Base-by-base conservation (phyloP, 2,797 vertebrate genomes). In the Podargus strigoides region DNA sequence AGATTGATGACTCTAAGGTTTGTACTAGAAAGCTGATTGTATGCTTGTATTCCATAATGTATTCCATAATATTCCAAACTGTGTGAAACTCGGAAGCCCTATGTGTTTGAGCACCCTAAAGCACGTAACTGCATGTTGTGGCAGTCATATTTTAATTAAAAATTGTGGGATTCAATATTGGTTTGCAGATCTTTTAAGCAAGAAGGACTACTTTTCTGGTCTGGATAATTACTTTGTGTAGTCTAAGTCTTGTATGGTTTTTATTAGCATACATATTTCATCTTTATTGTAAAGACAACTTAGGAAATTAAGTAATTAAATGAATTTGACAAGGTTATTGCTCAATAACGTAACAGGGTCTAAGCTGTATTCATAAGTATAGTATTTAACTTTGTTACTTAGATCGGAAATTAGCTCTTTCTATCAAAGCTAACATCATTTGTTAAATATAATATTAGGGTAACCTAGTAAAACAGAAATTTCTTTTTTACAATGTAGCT, bases 1-100 rank as follows among this genome's bases (percentile, higher is more conserved):
- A 91, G 53, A 13, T 53, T 87, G 66, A 47, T 50, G 64, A 58
- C 53, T 56, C 59, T 69, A 96, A 96, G 90, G 96, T 97, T 55
- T 42, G 89, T 90, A 37, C 52, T 46, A 28, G 52, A 53, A 85
- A 63, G 26, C 32, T 70, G 52, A 12, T 80, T 70, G 67, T 73
- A 36, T 36, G 17, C 30, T 89, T 75, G 9, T 0, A 1, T 87
- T 92, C 24, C 9, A 3, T 67, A 42, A 76, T 1, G 6, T 73
- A 21, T 87, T 92, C 24, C 9, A 3, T 67, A 42, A 76, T 1
- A 5, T 73, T n/a, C n/a, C n/a, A n/a, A 21, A 41, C 28, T 46
- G 3, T 41, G 34, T 83, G 77, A 86, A 47, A 44, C 14, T 47
- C 1, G 1, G 18, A 81, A 77, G 12, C 17, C 34, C n/a, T 64